Evolutionary conservation across 2,888 invertebrate species (phyloP).

Genomic region (Dorcus hopei): DNA sequence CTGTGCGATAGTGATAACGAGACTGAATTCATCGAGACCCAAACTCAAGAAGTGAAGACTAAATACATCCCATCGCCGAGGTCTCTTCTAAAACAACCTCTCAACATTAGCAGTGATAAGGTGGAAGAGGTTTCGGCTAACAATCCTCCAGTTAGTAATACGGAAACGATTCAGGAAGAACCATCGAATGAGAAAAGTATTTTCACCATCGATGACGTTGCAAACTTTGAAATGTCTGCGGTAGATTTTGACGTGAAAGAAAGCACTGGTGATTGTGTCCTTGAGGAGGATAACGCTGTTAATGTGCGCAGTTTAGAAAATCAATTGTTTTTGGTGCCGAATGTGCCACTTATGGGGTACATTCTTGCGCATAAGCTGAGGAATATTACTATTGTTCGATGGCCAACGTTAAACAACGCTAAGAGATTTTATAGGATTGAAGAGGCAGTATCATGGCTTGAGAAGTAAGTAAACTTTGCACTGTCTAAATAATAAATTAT

Average conservation of each 20-base stretch:
- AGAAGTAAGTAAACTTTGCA: conserved; percentile 26
- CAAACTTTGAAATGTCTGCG: background rate
- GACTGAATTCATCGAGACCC: background rate
- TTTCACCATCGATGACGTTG: background rate
- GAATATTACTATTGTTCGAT: conserved; percentile 13
- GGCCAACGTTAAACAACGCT: conserved; percentile 16
- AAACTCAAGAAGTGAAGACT: background rate
- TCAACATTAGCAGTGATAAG: background rate
- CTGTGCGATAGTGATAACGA: conserved; percentile 25
- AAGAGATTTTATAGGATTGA: conserved; percentile 13
- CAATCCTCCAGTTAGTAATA: conserved; percentile 9
- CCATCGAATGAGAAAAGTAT: background rate
- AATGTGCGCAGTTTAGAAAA: background rate
- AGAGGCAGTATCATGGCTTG: conserved; percentile 21
- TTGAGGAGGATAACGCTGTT: background rate
- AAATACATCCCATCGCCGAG: background rate
- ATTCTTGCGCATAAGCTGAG: conserved; percentile 14
- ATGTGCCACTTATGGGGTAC: conserved; percentile 21
- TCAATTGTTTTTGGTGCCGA: conserved; percentile 16
- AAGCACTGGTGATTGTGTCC: background rate
- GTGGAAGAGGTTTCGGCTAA: no score
- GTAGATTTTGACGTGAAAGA: background rate
- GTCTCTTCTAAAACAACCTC: background rate
- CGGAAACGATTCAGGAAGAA: conserved; percentile 8
- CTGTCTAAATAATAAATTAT: background rate